These are phyloP conservation scores for Mormyrops attenuatus DNA, from an alignment of 2,797 vertebrate genomes.

Conservation along the genomic window DNA sequence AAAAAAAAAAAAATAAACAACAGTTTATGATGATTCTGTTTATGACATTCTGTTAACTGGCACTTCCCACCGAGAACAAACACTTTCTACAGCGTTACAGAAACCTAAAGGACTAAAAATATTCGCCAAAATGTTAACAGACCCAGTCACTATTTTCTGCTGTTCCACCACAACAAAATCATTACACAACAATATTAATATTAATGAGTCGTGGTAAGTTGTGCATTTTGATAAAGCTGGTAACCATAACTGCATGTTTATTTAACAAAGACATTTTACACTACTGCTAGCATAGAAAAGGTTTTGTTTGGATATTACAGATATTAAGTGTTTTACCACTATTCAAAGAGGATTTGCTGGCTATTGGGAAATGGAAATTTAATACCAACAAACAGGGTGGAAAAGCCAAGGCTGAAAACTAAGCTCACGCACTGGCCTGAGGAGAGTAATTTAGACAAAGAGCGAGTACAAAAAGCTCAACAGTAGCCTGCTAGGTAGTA, in stretches of 20 bases:
- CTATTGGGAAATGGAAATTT: neutral
- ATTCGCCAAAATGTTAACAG: neutral
- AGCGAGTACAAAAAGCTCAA: neutral
- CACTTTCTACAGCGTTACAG: neutral
- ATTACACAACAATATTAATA: neutral
- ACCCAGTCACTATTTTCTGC: neutral
- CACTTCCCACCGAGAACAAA: neutral
- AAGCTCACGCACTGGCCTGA: neutral
- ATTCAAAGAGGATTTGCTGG: neutral
- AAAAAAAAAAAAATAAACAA: constrained; percentile 25
- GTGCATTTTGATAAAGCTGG: neutral
- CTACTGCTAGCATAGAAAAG: neutral
- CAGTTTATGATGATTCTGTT: neutral
- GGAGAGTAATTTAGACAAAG: neutral
- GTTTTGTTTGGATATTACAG: neutral
- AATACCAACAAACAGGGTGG: neutral
- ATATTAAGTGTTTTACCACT: neutral
- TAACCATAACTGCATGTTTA: neutral
- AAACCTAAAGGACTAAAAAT: neutral
- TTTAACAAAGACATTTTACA: neutral
- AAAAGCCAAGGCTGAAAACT: neutral
- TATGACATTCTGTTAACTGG: neutral
- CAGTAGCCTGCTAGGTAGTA: neutral
- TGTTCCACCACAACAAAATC: neutral
- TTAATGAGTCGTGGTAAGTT: neutral